A percentile compares a stretch with the other conserved stretches of the same genome.
Evolutionary conservation across 1,140 invertebrate species (phyloP).

Genomic region (Aleiodes sp.): DNA sequence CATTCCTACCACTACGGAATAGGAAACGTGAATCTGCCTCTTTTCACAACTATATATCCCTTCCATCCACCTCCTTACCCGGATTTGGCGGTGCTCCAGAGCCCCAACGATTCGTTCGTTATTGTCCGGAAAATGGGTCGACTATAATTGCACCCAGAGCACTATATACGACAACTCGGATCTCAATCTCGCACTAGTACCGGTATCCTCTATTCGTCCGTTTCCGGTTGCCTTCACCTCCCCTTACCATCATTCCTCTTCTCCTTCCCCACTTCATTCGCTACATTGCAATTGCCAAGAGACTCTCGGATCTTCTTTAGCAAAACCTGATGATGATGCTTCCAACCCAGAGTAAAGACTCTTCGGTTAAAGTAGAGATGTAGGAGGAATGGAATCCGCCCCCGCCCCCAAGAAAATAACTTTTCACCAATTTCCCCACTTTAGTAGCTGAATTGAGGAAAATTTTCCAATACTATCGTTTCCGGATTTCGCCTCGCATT

Average conservation of each 20-base stretch:
- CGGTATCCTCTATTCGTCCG: constrained; percentile 7
- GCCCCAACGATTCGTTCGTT: constrained; percentile 50
- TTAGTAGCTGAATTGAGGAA: background rate
- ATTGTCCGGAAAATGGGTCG: constrained; percentile 64
- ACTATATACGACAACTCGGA: constrained; percentile 37
- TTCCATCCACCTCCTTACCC: constrained; percentile 1
- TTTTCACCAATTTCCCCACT: background rate
- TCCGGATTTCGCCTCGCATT: background rate
- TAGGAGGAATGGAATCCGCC: background rate
- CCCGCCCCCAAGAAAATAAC: constrained; percentile 13
- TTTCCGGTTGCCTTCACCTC: constrained; percentile 1
- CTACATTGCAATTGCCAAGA: background rate
- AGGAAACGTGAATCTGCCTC: constrained; percentile 22
- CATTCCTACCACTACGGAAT: constrained; percentile 38
- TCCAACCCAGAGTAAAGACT: background rate
- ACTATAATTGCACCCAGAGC: constrained; percentile 57
- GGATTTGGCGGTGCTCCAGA: constrained; percentile 60
- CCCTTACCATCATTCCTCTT: background rate
- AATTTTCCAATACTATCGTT: background rate
- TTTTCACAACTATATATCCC: background rate
- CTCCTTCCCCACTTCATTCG: background rate
- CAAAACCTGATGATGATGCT: constrained; percentile 16
- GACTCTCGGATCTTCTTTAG: background rate
- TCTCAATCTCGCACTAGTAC: constrained; percentile 46
- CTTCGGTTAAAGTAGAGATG: background rate